Percentiles rank a stretch among this genome's conserved stretches.
Evolutionary conservation across 2,888 invertebrate genomes (phyloP).

Genomic region (Rhingia rostrata): DNA sequence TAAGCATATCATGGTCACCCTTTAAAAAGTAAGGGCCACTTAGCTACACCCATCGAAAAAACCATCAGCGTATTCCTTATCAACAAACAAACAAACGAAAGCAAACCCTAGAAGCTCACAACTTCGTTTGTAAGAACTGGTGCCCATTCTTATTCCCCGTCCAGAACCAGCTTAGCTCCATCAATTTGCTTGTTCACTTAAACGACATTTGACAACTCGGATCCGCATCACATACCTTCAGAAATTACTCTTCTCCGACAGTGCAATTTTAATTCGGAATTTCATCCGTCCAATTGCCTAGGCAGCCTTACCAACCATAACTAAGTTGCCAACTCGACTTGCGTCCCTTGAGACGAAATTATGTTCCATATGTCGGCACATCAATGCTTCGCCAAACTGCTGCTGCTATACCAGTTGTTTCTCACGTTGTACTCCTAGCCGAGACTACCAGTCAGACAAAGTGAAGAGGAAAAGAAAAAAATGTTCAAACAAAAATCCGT

Average conservation of each 20-base stretch:
- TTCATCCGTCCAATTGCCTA: slow-evolving; percentile 11
- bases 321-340: slow-evolving; percentile 10
- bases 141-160: no score
- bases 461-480: background rate
- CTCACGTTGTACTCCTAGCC: slow-evolving; percentile 22
- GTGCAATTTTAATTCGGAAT: slow-evolving; percentile 26
- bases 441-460: slow-evolving; percentile 1
- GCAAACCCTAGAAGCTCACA: no score
- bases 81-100: no score
- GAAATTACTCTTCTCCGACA: slow-evolving; percentile 16
- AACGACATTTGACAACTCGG: slow-evolving; percentile 24
- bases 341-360: slow-evolving; percentile 58
- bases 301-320: slow-evolving; percentile 5
- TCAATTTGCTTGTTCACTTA: slow-evolving; percentile 13
- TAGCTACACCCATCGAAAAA: no score
- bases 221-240: slow-evolving; percentile 1
- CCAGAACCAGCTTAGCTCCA: background rate
- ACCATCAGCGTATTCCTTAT: no score
- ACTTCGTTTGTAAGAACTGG: no score
- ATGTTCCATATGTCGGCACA: slow-evolving; percentile 51
- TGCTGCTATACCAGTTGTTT: slow-evolving; percentile 45
- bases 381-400: slow-evolving; percentile 26
- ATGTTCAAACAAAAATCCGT: slow-evolving; percentile 11
- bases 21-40: no score
- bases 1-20: no score